phyloP scores from a whole-genome alignment of 1,140 invertebrate species.

The Sarcophaga peregrina region DNA sequence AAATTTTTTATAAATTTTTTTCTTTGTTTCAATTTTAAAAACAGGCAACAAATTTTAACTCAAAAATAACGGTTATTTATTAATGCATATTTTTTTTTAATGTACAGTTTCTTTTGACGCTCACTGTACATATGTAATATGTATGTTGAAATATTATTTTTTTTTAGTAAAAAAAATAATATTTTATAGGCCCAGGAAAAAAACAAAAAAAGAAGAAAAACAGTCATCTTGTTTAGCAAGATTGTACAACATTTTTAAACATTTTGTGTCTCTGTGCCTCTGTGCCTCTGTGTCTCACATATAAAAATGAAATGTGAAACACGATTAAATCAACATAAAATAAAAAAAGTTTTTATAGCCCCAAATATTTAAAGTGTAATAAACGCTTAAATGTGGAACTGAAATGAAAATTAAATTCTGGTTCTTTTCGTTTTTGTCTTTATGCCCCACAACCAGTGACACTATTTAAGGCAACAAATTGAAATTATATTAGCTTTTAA shows the following conservation, averaged over 20 bases:
- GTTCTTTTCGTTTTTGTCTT: no score
- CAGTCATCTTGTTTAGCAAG: neutral
- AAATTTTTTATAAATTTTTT: no score
- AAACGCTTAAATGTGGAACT: constrained; percentile 17
- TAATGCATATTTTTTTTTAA: no score
- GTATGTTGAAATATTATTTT: no score
- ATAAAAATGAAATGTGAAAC: neutral
- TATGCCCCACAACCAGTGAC: neutral
- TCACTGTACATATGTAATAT: no score
- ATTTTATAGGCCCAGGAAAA: no score
- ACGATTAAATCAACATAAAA: neutral
- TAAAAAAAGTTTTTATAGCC: neutral
- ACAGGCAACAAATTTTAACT: no score
- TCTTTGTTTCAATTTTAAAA: no score
- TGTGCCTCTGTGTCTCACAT: neutral
- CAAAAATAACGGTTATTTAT: no score
- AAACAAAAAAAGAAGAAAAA: neutral
- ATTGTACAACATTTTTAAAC: neutral
- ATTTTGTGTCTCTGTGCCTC: neutral
- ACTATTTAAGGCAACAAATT: neutral
- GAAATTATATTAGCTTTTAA: neutral
- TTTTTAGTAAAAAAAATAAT: no score
- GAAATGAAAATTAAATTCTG: neutral
- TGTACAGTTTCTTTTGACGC: no score
- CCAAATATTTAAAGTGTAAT: neutral